Base-by-base conservation (phyloP, 2,797 vertebrate genomes). In the Chrosomus eos region DNA sequence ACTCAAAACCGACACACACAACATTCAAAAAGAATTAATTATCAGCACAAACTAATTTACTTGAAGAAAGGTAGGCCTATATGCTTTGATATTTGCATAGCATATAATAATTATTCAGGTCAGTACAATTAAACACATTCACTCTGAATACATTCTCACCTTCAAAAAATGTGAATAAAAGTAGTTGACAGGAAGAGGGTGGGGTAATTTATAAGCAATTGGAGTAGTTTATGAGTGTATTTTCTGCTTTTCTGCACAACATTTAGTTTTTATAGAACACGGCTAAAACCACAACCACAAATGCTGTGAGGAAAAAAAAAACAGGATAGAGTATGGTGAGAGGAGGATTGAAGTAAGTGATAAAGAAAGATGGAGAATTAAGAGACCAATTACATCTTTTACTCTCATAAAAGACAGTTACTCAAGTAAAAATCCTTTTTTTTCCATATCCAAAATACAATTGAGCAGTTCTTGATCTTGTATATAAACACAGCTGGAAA, bases 241-340 rank as follows among this genome's bases (percentile, higher is more conserved):
- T 72, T 71, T 88, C 67, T 82, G 51, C 33, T 62, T 45, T 68
- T 58, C 40, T 66, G 51, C 67, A 68, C 72, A 53, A 19, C 53
- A 16, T 74, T 83, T 75, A 70, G 38, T 80, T 64, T 81, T 71
- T 43, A 53, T n/a, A 79, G 67, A 14, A 33, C 60, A 84, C 23
- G 5, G 62, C 36, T 71, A 83, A 80, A 88, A 78, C 83, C n/a
- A 67, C 75, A 87, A 74, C 81, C 11, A 19, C 75, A 87, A 78
- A 84, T 68, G 40, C 67, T 68, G 67, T 75, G 64, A 51, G 80
- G 70, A 23, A 45, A 18, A 64, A 60, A 23, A 36, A 1, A 21
- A 23, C 76, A 77, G 81, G 80, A 85, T 68, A 36, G 36, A 68
- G 51, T 55, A 78, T 55, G 74, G 73, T 16, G 7, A 31, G 48